These are phyloP conservation scores for Cremastobaeus sp. DNA, from an alignment of 2,888 invertebrate genomes.

Conservation along the genomic window DNA sequence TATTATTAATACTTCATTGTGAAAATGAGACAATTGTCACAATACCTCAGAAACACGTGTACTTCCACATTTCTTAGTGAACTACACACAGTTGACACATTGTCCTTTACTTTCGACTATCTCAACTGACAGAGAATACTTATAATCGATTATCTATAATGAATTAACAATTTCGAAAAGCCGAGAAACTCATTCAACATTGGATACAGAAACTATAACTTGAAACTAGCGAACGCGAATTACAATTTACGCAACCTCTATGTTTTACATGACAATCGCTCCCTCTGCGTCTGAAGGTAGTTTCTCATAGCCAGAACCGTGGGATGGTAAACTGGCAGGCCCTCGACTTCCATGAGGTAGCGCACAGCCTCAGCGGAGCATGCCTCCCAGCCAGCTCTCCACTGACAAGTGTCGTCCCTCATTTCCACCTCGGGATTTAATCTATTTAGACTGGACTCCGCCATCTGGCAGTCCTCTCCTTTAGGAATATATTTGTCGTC, in stretches of 20 bases:
- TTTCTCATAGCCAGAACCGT: constrained; percentile 73
- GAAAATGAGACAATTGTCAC: constrained; percentile 8
- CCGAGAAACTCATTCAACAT: not conserved
- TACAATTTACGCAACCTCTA: constrained; percentile 60
- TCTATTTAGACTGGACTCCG: constrained; percentile 11
- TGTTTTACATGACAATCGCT: constrained; percentile 66
- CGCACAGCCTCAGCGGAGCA: constrained; percentile 72
- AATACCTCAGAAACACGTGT: constrained; percentile 11
- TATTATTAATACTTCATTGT: constrained; percentile 32
- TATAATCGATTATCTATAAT: too few species aligned
- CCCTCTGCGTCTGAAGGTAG: constrained; percentile 71
- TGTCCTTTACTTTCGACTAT: constrained; percentile 4
- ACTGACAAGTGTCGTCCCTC: constrained; percentile 48
- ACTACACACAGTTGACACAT: constrained; percentile 10
- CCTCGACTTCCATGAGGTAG: constrained; percentile 74
- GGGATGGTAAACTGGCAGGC: constrained; percentile 72
- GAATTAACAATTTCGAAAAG: not conserved
- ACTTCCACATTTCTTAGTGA: constrained; percentile 21
- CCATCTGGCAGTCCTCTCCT: not conserved
- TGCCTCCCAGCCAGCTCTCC: constrained; percentile 74
- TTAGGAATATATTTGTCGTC: constrained; percentile 6
- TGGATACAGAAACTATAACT: constrained; percentile 9
- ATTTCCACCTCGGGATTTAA: constrained; percentile 38
- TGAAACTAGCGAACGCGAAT: constrained; percentile 3
- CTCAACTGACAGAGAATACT: too few species aligned